Evolutionary conservation across 2,797 vertebrate genomes (phyloP).

Genomic region (Sandelia bainsii): DNA sequence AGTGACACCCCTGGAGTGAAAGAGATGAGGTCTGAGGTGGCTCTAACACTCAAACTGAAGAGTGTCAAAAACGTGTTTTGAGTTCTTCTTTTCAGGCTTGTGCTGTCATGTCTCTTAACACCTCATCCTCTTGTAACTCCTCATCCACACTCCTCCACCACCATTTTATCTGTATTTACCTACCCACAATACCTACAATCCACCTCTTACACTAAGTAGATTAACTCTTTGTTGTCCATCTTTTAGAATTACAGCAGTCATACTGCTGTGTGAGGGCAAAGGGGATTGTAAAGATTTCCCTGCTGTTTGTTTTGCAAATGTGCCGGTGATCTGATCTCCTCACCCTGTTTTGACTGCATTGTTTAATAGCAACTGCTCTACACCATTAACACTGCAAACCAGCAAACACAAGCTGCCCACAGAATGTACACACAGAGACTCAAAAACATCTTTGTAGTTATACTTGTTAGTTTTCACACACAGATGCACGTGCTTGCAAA

Average conservation of each 20-base stretch:
- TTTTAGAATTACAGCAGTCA: conserved; percentile 11
- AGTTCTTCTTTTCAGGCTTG: conserved; percentile 10
- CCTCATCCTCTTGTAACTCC: conserved; percentile 9
- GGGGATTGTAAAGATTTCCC: conserved; percentile 46
- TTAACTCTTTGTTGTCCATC: conserved; percentile 10
- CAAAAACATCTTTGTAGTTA: not conserved
- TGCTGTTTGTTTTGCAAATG: conserved; percentile 71
- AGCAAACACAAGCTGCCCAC: conserved; percentile 9
- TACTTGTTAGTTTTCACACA: not conserved
- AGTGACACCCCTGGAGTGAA: conserved; percentile 40
- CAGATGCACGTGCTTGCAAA: conserved; percentile 5
- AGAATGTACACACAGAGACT: not conserved
- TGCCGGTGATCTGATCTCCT: conserved; percentile 10
- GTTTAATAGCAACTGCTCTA: conserved; percentile 44
- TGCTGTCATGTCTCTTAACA: conserved; percentile 26
- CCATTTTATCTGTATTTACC: not conserved
- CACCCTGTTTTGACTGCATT: conserved; percentile 28
- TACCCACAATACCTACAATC: not conserved
- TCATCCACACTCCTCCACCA: not conserved
- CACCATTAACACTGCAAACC: conserved; percentile 32
- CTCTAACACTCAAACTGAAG: conserved; percentile 27
- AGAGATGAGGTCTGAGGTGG: conserved; percentile 37
- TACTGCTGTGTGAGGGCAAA: conserved; percentile 16
- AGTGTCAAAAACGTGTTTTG: conserved; percentile 14
- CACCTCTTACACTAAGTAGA: not conserved